Percentiles rank a stretch among this genome's conserved stretches.
phyloP scores from a whole-genome alignment of 2,113 vertebrate genomes.

The Chaetops frenatus region DNA sequence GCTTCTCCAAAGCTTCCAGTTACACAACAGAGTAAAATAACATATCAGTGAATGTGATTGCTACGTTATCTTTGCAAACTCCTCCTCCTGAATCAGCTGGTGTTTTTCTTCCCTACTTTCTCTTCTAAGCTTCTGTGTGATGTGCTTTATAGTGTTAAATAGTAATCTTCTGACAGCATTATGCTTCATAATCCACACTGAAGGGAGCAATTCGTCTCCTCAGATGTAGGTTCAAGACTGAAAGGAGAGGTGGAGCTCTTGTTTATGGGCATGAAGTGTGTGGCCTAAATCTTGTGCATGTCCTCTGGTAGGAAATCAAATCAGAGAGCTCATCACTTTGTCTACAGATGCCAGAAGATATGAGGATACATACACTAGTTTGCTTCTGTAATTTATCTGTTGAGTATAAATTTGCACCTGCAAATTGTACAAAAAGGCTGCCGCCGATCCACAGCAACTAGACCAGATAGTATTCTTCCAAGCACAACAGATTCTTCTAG shows the following conservation, averaged over 20 bases:
- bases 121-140: not conserved
- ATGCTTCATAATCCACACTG: not conserved
- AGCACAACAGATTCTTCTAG: not conserved
- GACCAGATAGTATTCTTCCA: not conserved
- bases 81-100: not conserved
- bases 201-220: not conserved
- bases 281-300: not conserved
- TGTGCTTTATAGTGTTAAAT: not conserved
- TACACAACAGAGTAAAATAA: not conserved
- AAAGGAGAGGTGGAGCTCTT: not conserved
- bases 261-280: not conserved
- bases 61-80: not conserved
- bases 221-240: not conserved
- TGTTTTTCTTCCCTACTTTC: not conserved
- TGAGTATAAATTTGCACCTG: not conserved
- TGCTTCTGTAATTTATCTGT: not conserved
- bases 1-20: not conserved
- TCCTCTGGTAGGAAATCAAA: not conserved
- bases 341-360: not conserved
- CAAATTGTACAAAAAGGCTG: not conserved
- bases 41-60: not conserved
- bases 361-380: not conserved
- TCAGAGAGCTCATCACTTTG: not conserved
- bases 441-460: not conserved
- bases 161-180: not conserved